These are phyloP conservation scores for Syrphus vitripennis DNA, from an alignment of 2,888 invertebrate genomes.

Conservation along the genomic window DNA sequence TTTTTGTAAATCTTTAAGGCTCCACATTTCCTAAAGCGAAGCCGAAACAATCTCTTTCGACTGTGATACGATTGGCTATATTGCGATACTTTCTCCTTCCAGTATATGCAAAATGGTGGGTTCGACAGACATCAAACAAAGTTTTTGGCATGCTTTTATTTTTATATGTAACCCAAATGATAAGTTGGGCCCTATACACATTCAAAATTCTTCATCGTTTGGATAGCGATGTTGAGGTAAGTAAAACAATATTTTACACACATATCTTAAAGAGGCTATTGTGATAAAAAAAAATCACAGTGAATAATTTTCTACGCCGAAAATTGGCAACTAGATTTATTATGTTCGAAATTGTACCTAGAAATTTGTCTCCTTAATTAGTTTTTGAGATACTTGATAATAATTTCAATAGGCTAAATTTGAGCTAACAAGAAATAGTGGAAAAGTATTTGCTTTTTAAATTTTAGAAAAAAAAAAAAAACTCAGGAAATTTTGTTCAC, in stretches of 20 bases:
- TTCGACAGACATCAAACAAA: conserved; percentile 90
- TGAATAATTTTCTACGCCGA: too few relatives aligned
- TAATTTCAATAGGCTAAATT: too few relatives aligned
- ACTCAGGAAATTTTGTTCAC: too few relatives aligned
- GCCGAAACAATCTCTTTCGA: conserved; percentile 94
- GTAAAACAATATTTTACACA: background rate
- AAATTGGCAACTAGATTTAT: too few relatives aligned
- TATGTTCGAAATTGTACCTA: too few relatives aligned
- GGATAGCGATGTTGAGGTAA: conserved; percentile 71
- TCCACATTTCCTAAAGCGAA: conserved; percentile 98
- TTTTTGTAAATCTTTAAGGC: conserved; percentile 82
- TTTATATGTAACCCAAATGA: conserved; percentile 89
- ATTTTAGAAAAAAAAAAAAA: too few relatives aligned
- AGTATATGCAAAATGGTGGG: conserved; percentile 93
- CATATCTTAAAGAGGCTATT: too few relatives aligned
- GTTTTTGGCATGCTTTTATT: conserved; percentile 88
- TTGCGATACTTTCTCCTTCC: conserved; percentile 92
- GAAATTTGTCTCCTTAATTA: too few relatives aligned
- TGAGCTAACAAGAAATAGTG: too few relatives aligned
- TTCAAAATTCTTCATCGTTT: conserved; percentile 78
- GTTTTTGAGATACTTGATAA: too few relatives aligned
- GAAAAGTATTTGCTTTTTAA: too few relatives aligned
- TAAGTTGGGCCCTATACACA: conserved; percentile 81
- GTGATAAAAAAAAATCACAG: too few relatives aligned
- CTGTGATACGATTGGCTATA: conserved; percentile 92